Evolutionary conservation across 2,888 invertebrate genomes (phyloP).

Genomic region (Leptopilina myrica): DNA sequence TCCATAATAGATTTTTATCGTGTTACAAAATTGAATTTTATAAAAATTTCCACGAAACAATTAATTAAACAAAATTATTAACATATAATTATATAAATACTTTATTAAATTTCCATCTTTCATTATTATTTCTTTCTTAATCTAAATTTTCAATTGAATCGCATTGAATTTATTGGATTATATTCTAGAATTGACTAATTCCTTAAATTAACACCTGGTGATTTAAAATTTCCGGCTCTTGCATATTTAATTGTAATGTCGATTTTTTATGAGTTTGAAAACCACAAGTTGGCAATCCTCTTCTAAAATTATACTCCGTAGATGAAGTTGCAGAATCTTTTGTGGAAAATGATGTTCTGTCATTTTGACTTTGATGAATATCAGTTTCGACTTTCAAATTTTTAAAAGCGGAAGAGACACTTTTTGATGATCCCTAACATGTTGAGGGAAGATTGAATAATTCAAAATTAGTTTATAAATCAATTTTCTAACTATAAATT

Average conservation of each 20-base stretch:
- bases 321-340: conserved; percentile 63
- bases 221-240: conserved; percentile 68
- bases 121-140: too few relatives aligned
- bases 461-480: background rate
- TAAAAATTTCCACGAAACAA: too few relatives aligned
- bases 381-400: conserved; percentile 57
- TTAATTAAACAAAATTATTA: too few relatives aligned
- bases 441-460: conserved; percentile 1
- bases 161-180: too few relatives aligned
- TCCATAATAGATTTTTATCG: background rate
- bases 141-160: too few relatives aligned
- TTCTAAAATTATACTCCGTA: conserved; percentile 54
- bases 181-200: too few relatives aligned
- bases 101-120: too few relatives aligned
- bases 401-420: conserved; percentile 62
- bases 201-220: conserved; percentile 64
- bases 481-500: background rate
- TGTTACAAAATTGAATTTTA: too few relatives aligned
- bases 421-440: conserved; percentile 59
- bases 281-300: conserved; percentile 46
- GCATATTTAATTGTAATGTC: conserved; percentile 64
- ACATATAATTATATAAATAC: too few relatives aligned
- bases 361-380: conserved; percentile 35
- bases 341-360: conserved; percentile 45
- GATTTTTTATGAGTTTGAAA: conserved; percentile 66